A percentile compares a stretch with the other conserved stretches of the same genome.
These are phyloP conservation scores for Drosophila quadrilineata DNA, from an alignment of 1,140 invertebrate genomes.

Conservation along the genomic window DNA sequence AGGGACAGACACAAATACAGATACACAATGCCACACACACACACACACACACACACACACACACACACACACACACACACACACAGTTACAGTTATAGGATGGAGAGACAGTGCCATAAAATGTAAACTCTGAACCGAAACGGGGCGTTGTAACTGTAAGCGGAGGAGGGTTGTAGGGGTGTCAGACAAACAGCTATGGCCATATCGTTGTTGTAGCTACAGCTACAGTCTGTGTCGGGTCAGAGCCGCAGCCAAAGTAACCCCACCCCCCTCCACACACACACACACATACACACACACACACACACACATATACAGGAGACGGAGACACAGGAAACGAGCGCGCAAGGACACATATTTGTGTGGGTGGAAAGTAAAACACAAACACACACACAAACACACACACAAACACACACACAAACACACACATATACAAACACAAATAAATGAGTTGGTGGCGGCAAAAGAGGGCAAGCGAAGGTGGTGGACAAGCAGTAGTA, in stretches of 20 bases:
- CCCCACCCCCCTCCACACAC: conserved; percentile 44
- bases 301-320: conserved; percentile 28
- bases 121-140: conserved; percentile 76
- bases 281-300: conserved; percentile 2
- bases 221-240: conserved; percentile 25
- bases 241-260: conserved; percentile 28
- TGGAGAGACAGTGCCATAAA: no score
- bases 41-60: not conserved
- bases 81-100: no score
- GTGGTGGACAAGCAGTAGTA: no score
- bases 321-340: conserved; percentile 66
- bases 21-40: not conserved
- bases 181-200: not conserved
- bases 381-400: not conserved
- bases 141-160: conserved; percentile 21
- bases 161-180: not conserved
- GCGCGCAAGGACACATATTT: conserved; percentile 71
- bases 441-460: not conserved
- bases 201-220: conserved; percentile 8
- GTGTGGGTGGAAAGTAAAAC: conserved; percentile 37
- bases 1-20: conserved; percentile 14
- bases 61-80: no score
- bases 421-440: no score
- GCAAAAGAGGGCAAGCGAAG: no score
- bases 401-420: no score